phyloP scores from a whole-genome alignment of 2,888 invertebrate genomes.

The Ormyrus labotus region DNA sequence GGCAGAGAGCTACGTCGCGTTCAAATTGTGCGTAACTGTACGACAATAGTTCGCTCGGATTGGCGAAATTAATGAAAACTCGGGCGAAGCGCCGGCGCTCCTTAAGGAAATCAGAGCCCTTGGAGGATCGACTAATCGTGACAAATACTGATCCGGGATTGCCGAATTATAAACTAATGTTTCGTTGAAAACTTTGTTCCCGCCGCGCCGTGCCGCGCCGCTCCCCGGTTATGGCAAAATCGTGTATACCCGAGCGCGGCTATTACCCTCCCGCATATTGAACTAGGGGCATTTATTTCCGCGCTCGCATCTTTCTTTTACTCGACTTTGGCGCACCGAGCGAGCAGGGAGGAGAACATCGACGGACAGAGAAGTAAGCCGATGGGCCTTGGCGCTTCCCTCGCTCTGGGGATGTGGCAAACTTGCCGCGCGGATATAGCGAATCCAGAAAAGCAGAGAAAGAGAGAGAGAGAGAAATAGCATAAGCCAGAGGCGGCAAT shows the following conservation, averaged over 20 bases:
- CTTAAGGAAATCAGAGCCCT: slow-evolving; percentile 52
- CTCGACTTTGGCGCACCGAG: slow-evolving; percentile 10
- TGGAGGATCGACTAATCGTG: slow-evolving; percentile 72
- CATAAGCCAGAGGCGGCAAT: slow-evolving; percentile 59
- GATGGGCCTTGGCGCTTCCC: slow-evolving; percentile 55
- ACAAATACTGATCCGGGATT: slow-evolving; percentile 75
- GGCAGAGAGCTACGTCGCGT: slow-evolving; percentile 65
- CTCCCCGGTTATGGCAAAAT: slow-evolving; percentile 43
- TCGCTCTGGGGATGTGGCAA: slow-evolving; percentile 53
- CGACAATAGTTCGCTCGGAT: slow-evolving; percentile 71
- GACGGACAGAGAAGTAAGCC: slow-evolving; percentile 55
- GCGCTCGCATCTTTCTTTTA: no score
- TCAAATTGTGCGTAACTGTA: slow-evolving; percentile 72
- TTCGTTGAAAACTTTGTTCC: slow-evolving; percentile 60
- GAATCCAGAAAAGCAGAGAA: slow-evolving; percentile 40
- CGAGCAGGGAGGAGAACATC: slow-evolving; percentile 39
- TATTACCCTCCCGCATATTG: neutral
- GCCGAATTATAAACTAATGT: slow-evolving; percentile 75
- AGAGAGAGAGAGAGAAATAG: slow-evolving; percentile 38
- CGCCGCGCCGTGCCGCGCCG: neutral
- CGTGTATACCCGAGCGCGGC: slow-evolving; percentile 34
- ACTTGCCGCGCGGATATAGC: slow-evolving; percentile 44
- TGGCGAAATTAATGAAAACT: slow-evolving; percentile 73
- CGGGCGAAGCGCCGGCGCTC: slow-evolving; percentile 56
- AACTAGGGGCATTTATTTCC: no score